phyloP scores from a whole-genome alignment of 2,888 invertebrate species.

The Mermis nigrescens region DNA sequence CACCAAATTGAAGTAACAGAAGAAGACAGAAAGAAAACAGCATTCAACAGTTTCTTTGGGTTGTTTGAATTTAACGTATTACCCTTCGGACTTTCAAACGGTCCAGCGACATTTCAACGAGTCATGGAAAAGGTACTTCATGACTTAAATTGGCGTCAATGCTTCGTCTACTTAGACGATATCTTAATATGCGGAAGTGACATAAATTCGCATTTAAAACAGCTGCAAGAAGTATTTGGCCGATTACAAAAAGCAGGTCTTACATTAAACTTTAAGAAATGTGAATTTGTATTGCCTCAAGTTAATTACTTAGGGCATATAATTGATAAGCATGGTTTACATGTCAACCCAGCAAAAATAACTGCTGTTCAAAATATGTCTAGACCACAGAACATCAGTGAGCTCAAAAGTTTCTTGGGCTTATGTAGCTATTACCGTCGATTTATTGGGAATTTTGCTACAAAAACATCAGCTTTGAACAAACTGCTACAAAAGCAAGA shows the following conservation, averaged over 20 bases:
- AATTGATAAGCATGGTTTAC: constrained; percentile 21
- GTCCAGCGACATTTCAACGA: constrained; percentile 18
- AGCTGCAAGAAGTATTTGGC: constrained; percentile 16
- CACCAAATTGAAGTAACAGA: constrained; percentile 15
- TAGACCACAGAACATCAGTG: constrained; percentile 16
- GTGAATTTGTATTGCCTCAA: constrained; percentile 9
- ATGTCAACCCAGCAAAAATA: constrained; percentile 21
- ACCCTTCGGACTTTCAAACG: constrained; percentile 21
- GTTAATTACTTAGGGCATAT: constrained; percentile 29
- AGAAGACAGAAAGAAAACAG: constrained; percentile 16
- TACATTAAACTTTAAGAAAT: constrained; percentile 24
- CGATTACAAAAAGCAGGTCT: constrained; percentile 9
- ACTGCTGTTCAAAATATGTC: constrained; percentile 19
- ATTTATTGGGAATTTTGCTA: constrained; percentile 14
- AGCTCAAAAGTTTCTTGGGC: constrained; percentile 21
- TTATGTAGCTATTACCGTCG: constrained; percentile 26
- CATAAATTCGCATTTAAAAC: constrained; percentile 15
- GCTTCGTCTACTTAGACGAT: constrained; percentile 21
- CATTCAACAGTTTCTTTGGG: constrained; percentile 17
- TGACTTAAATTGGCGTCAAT: constrained; percentile 14
- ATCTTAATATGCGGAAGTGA: constrained; percentile 16
- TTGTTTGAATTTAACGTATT: constrained; percentile 21
- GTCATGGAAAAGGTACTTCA: constrained; percentile 18
- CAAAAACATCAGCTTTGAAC: constrained; percentile 7
- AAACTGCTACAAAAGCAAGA: background rate